These are phyloP conservation scores for Poeciliopsis occidentalis DNA, from an alignment of 2,113 vertebrate genomes.

Conservation along the genomic window DNA sequence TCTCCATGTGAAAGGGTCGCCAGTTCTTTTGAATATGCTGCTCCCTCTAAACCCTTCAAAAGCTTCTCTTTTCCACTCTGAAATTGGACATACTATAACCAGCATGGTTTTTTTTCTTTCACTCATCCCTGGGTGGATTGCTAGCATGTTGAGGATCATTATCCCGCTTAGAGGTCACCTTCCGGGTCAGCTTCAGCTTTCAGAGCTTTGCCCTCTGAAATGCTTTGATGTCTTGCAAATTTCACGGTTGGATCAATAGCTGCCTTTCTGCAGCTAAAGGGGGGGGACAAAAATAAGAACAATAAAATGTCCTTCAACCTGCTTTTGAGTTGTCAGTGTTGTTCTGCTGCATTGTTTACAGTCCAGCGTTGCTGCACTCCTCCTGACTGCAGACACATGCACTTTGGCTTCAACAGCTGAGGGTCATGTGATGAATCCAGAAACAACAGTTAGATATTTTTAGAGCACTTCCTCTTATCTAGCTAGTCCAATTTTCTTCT, in stretches of 20 bases:
- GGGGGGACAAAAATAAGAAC: not conserved
- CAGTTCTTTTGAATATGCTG: no score
- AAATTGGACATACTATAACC: not conserved
- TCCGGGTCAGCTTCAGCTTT: not conserved
- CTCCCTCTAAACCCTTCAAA: not conserved
- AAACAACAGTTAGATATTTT: not conserved
- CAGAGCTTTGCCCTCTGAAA: not conserved
- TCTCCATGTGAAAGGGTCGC: no score
- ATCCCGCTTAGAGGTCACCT: not conserved
- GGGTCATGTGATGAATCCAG: not conserved
- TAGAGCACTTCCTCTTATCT: not conserved
- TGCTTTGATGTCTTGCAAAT: not conserved
- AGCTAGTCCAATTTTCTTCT: no score
- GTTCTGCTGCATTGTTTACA: not conserved
- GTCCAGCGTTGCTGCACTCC: not conserved
- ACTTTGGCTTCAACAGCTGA: slow-evolving; percentile 1
- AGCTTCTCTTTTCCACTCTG: not conserved
- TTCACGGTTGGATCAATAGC: not conserved
- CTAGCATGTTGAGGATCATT: not conserved
- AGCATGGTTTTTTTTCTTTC: not conserved
- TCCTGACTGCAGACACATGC: not conserved
- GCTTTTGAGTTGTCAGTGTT: not conserved
- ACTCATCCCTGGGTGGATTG: not conserved
- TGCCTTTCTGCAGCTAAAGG: not conserved
- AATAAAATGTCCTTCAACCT: not conserved